Conservation (phyloP, 2,888 invertebrate species). For the Parnassius orleans region DNA sequence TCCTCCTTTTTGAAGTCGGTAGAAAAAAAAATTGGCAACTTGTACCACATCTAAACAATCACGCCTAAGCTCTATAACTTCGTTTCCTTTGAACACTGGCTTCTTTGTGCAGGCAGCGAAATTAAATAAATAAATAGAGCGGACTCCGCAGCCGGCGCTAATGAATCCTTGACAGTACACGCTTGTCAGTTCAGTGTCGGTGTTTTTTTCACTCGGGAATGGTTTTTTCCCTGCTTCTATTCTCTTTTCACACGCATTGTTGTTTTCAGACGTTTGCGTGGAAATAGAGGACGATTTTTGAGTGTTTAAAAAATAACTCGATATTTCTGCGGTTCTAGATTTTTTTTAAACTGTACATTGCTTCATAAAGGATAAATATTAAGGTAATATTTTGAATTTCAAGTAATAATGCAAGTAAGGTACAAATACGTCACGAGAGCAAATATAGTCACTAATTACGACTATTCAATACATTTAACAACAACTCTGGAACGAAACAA, state of each 20-base stretch:
- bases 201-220: constrained; percentile 17
- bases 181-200: constrained; percentile 27
- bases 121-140: constrained; percentile 27
- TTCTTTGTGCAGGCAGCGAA: constrained; percentile 41
- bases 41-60: constrained; percentile 9
- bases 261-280: constrained; percentile 16
- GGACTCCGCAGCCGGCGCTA: constrained; percentile 17
- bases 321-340: not conserved
- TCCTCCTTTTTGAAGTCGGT: too few species aligned
- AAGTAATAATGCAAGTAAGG: too few species aligned
- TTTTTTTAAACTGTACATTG: too few species aligned
- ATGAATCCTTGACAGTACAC: constrained; percentile 28
- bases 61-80: constrained; percentile 39
- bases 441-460: too few species aligned
- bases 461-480: too few species aligned
- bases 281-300: constrained; percentile 6
- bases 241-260: constrained; percentile 23
- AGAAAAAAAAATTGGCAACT: not conserved
- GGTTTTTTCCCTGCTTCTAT: constrained; percentile 23
- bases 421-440: too few species aligned
- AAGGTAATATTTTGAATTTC: too few species aligned
- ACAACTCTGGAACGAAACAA: too few species aligned
- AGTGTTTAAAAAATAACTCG: not conserved
- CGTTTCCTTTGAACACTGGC: constrained; percentile 47
- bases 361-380: too few species aligned